These are phyloP conservation scores for Cabera pusaria DNA, from an alignment of 2,888 invertebrate genomes.

Conservation along the genomic window DNA sequence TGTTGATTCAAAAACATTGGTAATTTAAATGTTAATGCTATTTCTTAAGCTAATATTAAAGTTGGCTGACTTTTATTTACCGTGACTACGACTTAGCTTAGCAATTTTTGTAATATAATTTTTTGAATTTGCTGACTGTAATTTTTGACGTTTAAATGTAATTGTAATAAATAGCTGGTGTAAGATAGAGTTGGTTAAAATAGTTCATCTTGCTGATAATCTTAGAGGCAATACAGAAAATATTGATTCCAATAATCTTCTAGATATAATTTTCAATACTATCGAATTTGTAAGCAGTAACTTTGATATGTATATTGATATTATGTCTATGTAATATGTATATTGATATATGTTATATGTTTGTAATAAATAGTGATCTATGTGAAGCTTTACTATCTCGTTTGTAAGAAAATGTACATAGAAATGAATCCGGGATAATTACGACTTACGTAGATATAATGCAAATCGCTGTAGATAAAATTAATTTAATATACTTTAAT, in stretches of 20 bases:
- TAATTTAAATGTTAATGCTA: slow-evolving; percentile 49
- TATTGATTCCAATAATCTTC: slow-evolving; percentile 22
- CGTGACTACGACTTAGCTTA: too few relatives aligned
- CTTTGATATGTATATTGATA: too few relatives aligned
- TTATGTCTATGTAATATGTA: too few relatives aligned
- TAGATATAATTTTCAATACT: slow-evolving; percentile 25
- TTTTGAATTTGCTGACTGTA: slow-evolving; percentile 1
- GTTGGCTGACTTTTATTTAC: slow-evolving; percentile 26
- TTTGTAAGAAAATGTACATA: slow-evolving; percentile 71
- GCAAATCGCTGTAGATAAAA: slow-evolving; percentile 49
- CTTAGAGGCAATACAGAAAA: slow-evolving; percentile 15
- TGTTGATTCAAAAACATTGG: slow-evolving; percentile 50
- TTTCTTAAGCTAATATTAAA: slow-evolving; percentile 38
- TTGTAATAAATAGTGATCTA: slow-evolving; percentile 51
- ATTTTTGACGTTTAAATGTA: not conserved
- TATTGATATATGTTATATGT: slow-evolving; percentile 14
- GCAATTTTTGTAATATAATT: too few relatives aligned
- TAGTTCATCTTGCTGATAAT: slow-evolving; percentile 11
- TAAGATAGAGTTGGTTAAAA: not conserved
- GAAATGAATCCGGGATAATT: slow-evolving; percentile 78
- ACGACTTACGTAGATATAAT: slow-evolving; percentile 78
- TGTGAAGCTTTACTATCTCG: slow-evolving; percentile 70
- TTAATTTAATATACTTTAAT: slow-evolving; percentile 5
- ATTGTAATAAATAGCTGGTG: not conserved
- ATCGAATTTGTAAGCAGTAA: slow-evolving; percentile 31